Percentiles rank a stretch among this genome's conserved stretches.
Conservation (phyloP, 2,888 invertebrate species). For the Nymphalis c-album region DNA sequence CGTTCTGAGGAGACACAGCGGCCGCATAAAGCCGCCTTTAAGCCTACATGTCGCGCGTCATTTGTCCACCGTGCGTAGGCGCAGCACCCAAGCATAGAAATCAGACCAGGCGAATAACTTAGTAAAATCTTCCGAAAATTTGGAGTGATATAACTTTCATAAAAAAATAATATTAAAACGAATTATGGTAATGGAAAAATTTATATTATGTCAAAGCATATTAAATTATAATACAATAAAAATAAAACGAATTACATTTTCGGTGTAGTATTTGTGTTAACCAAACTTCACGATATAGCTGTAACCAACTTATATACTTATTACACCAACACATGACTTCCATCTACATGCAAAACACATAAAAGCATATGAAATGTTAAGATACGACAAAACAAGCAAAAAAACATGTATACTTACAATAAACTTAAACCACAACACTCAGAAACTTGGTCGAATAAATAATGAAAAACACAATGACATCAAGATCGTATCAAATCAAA, state of each 20-base stretch:
- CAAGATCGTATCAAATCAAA: conserved; percentile 39
- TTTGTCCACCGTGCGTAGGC: conserved; percentile 57
- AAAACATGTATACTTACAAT: conserved; percentile 24
- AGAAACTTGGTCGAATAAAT: conserved; percentile 14
- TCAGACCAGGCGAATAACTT: conserved; percentile 65
- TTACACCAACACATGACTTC: conserved; percentile 18
- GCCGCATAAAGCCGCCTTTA: conserved; percentile 82
- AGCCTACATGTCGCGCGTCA: conserved; percentile 68
- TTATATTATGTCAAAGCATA: not conserved
- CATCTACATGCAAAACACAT: conserved; percentile 37
- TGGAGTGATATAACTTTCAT: conserved; percentile 8
- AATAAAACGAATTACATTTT: not conserved
- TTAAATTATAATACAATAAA: too few relatives aligned
- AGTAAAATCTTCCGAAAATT: conserved; percentile 27
- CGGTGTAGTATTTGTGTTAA: not conserved
- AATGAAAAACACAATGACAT: conserved; percentile 33
- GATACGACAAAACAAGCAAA: conserved; percentile 26
- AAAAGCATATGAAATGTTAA: conserved; percentile 28
- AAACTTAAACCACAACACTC: conserved; percentile 14
- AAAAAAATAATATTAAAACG: not conserved
- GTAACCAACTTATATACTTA: conserved; percentile 12
- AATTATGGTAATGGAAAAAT: not conserved
- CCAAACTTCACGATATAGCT: not conserved
- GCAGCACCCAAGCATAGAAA: conserved; percentile 79
- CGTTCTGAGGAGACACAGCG: conserved; percentile 87